Base-by-base conservation (phyloP, 2,888 invertebrate genomes). In the Harpalus rubripes region DNA sequence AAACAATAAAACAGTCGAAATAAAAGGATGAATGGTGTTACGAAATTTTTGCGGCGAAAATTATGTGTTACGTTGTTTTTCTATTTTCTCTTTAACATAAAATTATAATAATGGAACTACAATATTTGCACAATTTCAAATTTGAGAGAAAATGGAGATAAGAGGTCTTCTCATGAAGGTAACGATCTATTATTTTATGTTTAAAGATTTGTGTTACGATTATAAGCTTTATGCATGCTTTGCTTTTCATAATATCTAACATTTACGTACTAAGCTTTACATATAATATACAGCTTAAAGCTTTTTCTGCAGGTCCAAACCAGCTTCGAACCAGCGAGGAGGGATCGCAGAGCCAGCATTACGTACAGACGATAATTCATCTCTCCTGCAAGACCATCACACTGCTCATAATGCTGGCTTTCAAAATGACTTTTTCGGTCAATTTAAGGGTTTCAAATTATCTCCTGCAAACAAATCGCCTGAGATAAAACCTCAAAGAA, bases 371-470 rank as follows among this genome's bases (percentile, higher is more conserved):
- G 95, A 95, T 88, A 95, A 95, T 90, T 95, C 95, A 15, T 95
- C 95, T 6, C 90, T 95, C 0, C 91, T 95, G 0, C 92, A 89
- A 65, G 89, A 90, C 22, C 80, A 85, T 58, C 85, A 85, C 39
- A 44, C 61, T 26, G 84, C 84, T 7, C 41, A 58, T 18, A 84
- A 44, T 15, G 85, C 87, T n/a, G 87, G 88, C 6, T 86, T 89
- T 12, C 88, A 89, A 68, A 92, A 91, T 85, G 95, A 95, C 88
- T 95, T 97, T 91, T 96, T 96, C 90, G 97, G 97, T 0, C 96
- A 96, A 88, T 97, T 96, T 91, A 96, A 96, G 91, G 97, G 97
- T 0, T 97, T 97, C 90, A 95, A 95, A 0, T 92, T 97, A 65
- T 93, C 94, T 0, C 96, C 96, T 0, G 92, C 95, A 0, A 93